Evolutionary conservation across 1,140 invertebrate species (phyloP).

Genomic region (Bombyx mori): DNA sequence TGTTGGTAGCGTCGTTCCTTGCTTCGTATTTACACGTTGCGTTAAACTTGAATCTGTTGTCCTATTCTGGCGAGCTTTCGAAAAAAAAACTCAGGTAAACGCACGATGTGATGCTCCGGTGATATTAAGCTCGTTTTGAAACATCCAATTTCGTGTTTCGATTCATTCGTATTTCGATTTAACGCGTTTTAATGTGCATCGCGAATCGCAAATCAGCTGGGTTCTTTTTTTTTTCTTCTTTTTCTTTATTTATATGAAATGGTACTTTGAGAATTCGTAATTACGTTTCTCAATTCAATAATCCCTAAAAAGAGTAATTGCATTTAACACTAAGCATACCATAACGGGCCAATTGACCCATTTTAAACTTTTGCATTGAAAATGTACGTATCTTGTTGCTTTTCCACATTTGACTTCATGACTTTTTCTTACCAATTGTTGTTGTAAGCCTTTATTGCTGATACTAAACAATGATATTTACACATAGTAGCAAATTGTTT

Average conservation of each 20-base stretch:
- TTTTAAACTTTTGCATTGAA: too few relatives aligned
- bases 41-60: conserved; percentile 42
- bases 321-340: too few relatives aligned
- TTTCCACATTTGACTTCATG: too few relatives aligned
- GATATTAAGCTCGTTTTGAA: conserved; percentile 23
- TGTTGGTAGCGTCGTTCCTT: conserved; percentile 48
- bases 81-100: conserved; percentile 46
- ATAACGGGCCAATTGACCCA: too few relatives aligned
- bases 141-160: conserved; percentile 21
- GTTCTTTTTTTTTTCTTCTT: too few relatives aligned
- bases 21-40: conserved; percentile 49
- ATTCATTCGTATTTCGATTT: conserved; percentile 15
- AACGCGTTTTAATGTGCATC: conserved; percentile 16
- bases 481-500: too few relatives aligned
- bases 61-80: conserved; percentile 41
- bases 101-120: conserved; percentile 19
- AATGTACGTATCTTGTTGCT: too few relatives aligned
- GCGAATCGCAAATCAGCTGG: conserved; percentile 9
- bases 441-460: too few relatives aligned
- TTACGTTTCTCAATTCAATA: neutral
- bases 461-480: too few relatives aligned
- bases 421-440: too few relatives aligned
- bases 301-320: neutral
- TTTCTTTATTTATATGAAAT: too few relatives aligned
- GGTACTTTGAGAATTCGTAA: neutral